These are phyloP conservation scores for Mycteria americana DNA, from an alignment of 2,797 vertebrate genomes.

Conservation along the genomic window DNA sequence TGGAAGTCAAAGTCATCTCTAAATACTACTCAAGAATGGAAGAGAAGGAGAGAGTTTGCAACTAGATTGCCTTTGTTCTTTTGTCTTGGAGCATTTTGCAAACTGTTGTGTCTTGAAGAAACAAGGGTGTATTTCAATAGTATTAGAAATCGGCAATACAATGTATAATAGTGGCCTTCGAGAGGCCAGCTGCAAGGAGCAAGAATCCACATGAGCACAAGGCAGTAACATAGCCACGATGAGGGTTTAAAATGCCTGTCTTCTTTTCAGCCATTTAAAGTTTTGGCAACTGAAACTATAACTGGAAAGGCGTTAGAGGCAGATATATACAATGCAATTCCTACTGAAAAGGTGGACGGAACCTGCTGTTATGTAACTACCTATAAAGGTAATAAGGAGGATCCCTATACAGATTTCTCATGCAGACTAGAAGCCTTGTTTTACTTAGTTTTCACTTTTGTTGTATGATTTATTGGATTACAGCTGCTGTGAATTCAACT, in stretches of 20 bases:
- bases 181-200: background rate
- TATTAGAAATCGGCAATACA: background rate
- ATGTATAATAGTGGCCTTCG: background rate
- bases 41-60: background rate
- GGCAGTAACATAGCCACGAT: background rate
- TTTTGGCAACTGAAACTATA: constrained; percentile 87
- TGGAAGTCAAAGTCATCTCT: background rate
- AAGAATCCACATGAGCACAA: background rate
- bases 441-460: background rate
- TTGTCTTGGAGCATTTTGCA: background rate
- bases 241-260: background rate
- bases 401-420: background rate
- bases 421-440: background rate
- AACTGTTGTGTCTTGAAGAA: background rate
- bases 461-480: background rate
- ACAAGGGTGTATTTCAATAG: background rate
- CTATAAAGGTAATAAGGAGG: constrained; percentile 79
- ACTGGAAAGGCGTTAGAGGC: constrained; percentile 84
- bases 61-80: background rate
- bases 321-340: constrained; percentile 78
- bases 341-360: constrained; percentile 94
- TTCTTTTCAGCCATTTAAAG: constrained; percentile 85
- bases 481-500: background rate
- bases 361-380: constrained; percentile 92
- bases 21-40: background rate